Conservation (phyloP, 2,888 invertebrate genomes). For the Nymphalis polychloros region DNA sequence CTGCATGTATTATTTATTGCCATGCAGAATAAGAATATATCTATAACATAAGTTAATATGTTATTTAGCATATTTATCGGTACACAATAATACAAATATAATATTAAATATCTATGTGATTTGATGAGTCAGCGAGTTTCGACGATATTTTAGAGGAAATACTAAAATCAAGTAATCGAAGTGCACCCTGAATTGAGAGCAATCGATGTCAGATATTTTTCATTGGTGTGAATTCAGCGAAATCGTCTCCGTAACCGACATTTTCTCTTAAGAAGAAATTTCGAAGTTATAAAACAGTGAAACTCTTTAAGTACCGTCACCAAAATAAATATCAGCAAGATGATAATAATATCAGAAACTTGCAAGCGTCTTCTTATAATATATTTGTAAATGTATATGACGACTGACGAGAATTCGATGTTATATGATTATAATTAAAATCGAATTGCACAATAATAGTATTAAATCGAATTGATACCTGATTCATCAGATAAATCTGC, state of each 20-base stretch:
- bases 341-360: no score
- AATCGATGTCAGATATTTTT: neutral
- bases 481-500: conserved; percentile 20
- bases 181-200: neutral
- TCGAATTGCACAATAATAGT: conserved; percentile 2
- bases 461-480: conserved; percentile 6
- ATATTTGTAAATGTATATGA: neutral
- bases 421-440: conserved; percentile 5
- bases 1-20: no score
- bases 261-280: neutral
- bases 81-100: no score
- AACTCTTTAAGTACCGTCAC: no score
- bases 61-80: no score
- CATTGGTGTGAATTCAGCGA: neutral
- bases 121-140: no score
- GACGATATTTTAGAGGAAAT: no score
- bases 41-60: no score
- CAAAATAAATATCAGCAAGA: no score
- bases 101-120: no score
- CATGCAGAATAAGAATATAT: no score
- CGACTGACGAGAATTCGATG: neutral
- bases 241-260: neutral
- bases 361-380: no score
- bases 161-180: conserved; percentile 1
- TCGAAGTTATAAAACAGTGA: neutral